A percentile compares a stretch with the other conserved stretches of the same genome.
These are phyloP conservation scores for Drosophila cognata DNA, from an alignment of 2,888 invertebrate species.

Conservation along the genomic window DNA sequence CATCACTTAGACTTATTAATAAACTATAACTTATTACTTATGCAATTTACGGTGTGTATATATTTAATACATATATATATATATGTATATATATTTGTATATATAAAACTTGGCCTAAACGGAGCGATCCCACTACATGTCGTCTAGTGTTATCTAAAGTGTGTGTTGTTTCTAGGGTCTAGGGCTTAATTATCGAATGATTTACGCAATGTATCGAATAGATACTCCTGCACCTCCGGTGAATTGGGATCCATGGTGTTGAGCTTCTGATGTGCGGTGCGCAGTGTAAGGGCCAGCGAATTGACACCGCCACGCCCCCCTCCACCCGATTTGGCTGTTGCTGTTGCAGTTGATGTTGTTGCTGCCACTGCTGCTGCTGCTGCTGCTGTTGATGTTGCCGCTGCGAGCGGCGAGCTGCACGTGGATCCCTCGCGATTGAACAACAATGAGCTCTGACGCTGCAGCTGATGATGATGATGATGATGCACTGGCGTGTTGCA, in stretches of 20 bases:
- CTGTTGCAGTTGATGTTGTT: slow-evolving; percentile 19
- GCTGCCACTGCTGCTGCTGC: slow-evolving; percentile 7
- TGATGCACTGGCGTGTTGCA: slow-evolving; percentile 68
- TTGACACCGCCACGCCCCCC: slow-evolving; percentile 48
- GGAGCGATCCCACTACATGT: slow-evolving; percentile 43
- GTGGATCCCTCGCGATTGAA: slow-evolving; percentile 59
- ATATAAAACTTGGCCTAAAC: slow-evolving; percentile 79
- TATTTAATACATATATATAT: slow-evolving; percentile 21
- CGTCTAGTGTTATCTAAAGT: slow-evolving; percentile 18
- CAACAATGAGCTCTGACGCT: slow-evolving; percentile 70
- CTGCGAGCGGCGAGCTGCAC: slow-evolving; percentile 34
- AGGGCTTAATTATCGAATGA: slow-evolving; percentile 87
- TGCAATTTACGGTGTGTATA: slow-evolving; percentile 22
- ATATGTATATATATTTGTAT: slow-evolving; percentile 28
- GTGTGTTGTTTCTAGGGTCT: slow-evolving; percentile 21
- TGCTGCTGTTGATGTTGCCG: slow-evolving; percentile 13
- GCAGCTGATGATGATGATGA: slow-evolving; percentile 53
- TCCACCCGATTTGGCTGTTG: slow-evolving; percentile 12
- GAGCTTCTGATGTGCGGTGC: slow-evolving; percentile 84
- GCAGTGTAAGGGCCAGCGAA: slow-evolving; percentile 78
- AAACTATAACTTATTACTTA: slow-evolving; percentile 44
- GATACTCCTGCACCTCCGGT: slow-evolving; percentile 89
- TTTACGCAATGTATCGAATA: slow-evolving; percentile 90
- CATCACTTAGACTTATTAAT: slow-evolving; percentile 56
- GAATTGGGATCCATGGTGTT: slow-evolving; percentile 87